Evolutionary conservation across 30 jellyfish, hydroid and myxozoan species (phyloP), one percentile per base, ranked within the genome.

Genomic region (Chrysaora quinquecirrha): DNA sequence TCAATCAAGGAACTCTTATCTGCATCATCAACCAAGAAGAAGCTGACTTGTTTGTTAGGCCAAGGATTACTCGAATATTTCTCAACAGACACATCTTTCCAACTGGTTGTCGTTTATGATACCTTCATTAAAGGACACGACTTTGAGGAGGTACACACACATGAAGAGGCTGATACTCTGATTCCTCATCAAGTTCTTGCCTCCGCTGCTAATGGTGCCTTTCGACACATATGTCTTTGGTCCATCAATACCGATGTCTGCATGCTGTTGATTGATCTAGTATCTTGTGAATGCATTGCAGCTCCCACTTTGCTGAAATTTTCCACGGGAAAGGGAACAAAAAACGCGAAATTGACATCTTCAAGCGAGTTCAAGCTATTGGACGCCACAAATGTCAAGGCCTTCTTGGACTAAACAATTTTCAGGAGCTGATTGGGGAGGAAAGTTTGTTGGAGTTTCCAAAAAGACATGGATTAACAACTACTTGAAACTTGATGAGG

Each of bases 31-130:
- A 52, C 68, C 27, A 52, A 52, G 68, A 52, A 52, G 68, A 52
- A 52, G 68, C 68, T 52, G 68, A 52, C 68, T 52, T 52, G 68
- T 52, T 52, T 52, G 68, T 52, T 19, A 52, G 68, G 68, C 68
- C 68, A 52, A 52, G 68, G 68, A 52, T 52, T 52, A 52, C 68
- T 52, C 19, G 29, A 52, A 52, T 20, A 52, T 52, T 52, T 52
- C 68, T 52, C 68, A 3, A 52, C 6, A 52, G 68, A 20, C 68
- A 3, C 68, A 20, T 52, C 16, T 43, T 43, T 43, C 12, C 58
- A 43, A 43, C 58, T 43, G 12, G 58, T 9, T 16, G 58, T n/a
- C n/a, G n/a, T n/a, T n/a, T n/a, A n/a, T n/a, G n/a, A n/a, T n/a
- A n/a, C n/a, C n/a, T n/a, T n/a, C 68, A 52, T 52, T 20, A 52